Evolutionary conservation across 2,888 invertebrate genomes (phyloP).

Genomic region (Hofmannophila pseudospretella): DNA sequence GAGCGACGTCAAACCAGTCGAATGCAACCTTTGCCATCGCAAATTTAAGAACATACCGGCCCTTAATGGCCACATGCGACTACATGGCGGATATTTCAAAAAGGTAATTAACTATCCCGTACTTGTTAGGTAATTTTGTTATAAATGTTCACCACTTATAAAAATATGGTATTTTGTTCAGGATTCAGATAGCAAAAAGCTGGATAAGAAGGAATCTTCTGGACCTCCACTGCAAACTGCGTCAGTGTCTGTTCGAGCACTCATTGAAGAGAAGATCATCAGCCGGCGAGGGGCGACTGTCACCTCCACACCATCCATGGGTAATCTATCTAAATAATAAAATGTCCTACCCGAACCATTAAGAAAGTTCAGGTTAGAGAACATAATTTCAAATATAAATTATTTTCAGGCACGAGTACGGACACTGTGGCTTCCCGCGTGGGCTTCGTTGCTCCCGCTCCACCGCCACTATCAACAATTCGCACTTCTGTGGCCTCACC

Average conservation of each 20-base stretch:
- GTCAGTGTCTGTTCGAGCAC: conserved; percentile 91
- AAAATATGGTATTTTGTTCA: conserved; percentile 30
- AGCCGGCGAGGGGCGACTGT: conserved; percentile 84
- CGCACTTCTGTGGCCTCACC: conserved; percentile 52
- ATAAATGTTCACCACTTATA: no score
- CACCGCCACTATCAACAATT: conserved; percentile 60
- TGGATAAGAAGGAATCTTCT: conserved; percentile 88
- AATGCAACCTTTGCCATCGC: conserved; percentile 96
- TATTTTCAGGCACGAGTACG: conserved; percentile 35
- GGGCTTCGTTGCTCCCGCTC: conserved; percentile 64
- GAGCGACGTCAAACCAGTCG: conserved; percentile 89
- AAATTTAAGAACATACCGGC: conserved; percentile 99
- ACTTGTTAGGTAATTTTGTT: no score
- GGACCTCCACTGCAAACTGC: conserved; percentile 95
- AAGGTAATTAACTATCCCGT: conserved; percentile 86
- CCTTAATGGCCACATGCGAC: conserved; percentile 97
- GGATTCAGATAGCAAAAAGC: conserved; percentile 91
- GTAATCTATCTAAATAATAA: not conserved
- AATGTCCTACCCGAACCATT: no score
- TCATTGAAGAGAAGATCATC: conserved; percentile 95
- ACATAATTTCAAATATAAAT: not conserved
- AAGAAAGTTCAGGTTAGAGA: not conserved
- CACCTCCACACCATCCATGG: conserved; percentile 47
- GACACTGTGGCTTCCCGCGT: conserved; percentile 45
- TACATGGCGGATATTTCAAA: conserved; percentile 98